Percentiles rank a stretch among this genome's conserved stretches.
Evolutionary conservation across 2,797 vertebrate species (phyloP).

Genomic region (Bucorvus abyssinicus): DNA sequence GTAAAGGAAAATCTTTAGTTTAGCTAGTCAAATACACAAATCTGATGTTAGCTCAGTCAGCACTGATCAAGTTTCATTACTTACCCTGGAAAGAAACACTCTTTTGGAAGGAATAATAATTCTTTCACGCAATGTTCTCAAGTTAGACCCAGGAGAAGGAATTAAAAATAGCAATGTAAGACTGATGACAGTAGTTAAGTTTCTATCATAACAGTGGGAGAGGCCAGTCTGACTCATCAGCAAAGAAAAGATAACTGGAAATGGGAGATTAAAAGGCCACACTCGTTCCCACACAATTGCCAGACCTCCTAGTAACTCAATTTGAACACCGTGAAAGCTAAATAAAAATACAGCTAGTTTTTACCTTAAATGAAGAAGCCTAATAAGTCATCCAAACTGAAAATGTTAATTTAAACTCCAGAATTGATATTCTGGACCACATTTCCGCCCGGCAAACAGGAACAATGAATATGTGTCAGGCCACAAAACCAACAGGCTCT

Average conservation of each 20-base stretch:
- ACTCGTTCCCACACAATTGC: constrained; percentile 6
- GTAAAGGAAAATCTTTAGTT: not conserved
- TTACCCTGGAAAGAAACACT: not conserved
- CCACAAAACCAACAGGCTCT: not conserved
- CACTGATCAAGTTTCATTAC: not conserved
- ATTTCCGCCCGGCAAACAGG: not conserved
- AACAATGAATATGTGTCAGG: not conserved
- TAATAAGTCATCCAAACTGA: not conserved
- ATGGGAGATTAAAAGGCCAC: not conserved
- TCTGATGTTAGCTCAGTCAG: not conserved
- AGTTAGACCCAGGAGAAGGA: not conserved
- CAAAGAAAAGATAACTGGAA: constrained; percentile 6
- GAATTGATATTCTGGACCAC: not conserved
- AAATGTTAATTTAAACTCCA: not conserved
- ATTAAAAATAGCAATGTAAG: constrained; percentile 10
- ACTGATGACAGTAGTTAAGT: not conserved
- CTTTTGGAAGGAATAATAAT: not conserved
- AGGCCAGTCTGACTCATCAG: not conserved
- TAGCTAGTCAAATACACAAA: not conserved
- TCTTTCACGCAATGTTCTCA: not conserved
- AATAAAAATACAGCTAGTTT: not conserved
- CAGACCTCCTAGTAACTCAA: not conserved
- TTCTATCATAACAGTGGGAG: not conserved
- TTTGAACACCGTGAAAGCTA: not conserved
- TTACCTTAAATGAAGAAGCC: not conserved